A percentile compares a stretch with the other conserved stretches of the same genome.
Evolutionary conservation across 2,113 vertebrate species (phyloP).

Genomic region (Microcebus griseorufus): DNA sequence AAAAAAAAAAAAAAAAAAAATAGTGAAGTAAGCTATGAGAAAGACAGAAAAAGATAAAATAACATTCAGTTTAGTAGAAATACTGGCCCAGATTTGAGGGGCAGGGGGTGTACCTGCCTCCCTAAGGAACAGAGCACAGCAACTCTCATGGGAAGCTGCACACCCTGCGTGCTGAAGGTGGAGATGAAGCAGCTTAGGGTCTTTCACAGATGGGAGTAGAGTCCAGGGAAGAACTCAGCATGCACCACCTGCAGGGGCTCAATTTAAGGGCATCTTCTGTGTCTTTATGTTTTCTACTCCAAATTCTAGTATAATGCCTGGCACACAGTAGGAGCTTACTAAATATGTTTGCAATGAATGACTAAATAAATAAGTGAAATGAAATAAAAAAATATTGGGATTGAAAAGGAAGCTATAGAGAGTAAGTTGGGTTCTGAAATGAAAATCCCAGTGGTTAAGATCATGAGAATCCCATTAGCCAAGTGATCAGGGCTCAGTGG

Average conservation of each 20-base stretch:
- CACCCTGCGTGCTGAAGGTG: neutral
- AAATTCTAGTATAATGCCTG: neutral
- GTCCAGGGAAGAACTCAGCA: neutral
- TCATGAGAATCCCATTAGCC: neutral
- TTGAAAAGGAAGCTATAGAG: neutral
- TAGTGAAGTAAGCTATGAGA: neutral
- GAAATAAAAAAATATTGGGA: neutral
- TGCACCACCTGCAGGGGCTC: neutral
- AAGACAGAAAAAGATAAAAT: neutral
- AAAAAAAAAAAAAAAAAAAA: too few species aligned
- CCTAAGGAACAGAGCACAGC: neutral
- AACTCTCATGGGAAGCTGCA: neutral
- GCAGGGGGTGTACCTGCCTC: neutral
- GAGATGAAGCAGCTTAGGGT: neutral
- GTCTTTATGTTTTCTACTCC: neutral
- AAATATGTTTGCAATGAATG: neutral
- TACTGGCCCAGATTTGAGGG: neutral
- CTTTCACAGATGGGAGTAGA: neutral
- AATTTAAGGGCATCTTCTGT: neutral
- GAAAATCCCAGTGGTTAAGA: neutral
- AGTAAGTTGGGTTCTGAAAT: neutral
- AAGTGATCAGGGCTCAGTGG: neutral
- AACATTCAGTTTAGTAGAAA: neutral
- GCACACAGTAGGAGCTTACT: neutral
- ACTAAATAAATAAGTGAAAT: neutral